These are phyloP conservation scores for Hypomecis punctinalis DNA, from an alignment of 2,888 invertebrate genomes.

Conservation along the genomic window DNA sequence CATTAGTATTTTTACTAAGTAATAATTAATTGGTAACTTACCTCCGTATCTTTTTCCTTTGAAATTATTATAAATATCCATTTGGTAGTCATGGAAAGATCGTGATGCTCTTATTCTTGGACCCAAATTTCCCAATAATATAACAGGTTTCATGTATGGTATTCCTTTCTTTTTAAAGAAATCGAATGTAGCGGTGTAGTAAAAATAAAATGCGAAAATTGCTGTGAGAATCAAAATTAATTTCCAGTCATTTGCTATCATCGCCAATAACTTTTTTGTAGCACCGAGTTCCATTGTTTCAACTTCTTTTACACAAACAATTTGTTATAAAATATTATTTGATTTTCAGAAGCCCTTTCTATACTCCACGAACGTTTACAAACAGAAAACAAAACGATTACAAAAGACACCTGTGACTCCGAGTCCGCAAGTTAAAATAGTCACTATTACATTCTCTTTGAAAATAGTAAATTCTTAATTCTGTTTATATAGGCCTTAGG, in stretches of 20 bases:
- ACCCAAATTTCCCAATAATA: constrained; percentile 80
- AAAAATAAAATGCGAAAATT: constrained; percentile 67
- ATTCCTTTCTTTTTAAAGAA: constrained; percentile 78
- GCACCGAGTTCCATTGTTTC: constrained; percentile 55
- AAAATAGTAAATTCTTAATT: too few species aligned
- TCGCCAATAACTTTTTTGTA: constrained; percentile 53
- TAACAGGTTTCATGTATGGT: constrained; percentile 71
- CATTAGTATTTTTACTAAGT: too few species aligned
- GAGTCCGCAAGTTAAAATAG: too few species aligned
- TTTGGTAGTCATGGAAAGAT: constrained; percentile 79
- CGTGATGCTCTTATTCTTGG: constrained; percentile 68
- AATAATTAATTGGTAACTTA: constrained; percentile 51
- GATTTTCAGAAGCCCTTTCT: background rate
- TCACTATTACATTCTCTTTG: too few species aligned
- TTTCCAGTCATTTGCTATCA: constrained; percentile 70
- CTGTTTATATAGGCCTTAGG: too few species aligned
- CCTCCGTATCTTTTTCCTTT: constrained; percentile 78
- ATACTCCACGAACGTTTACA: constrained; percentile 1
- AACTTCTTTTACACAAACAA: background rate
- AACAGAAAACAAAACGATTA: too few species aligned
- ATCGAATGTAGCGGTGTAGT: constrained; percentile 75
- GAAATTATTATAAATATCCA: constrained; percentile 74
- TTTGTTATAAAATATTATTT: background rate
- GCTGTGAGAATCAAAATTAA: constrained; percentile 61
- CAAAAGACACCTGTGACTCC: background rate